Percentiles rank a stretch among this genome's conserved stretches.
Evolutionary conservation across 2,797 vertebrate species (phyloP).

Genomic region (Phataginus tetradactyla): DNA sequence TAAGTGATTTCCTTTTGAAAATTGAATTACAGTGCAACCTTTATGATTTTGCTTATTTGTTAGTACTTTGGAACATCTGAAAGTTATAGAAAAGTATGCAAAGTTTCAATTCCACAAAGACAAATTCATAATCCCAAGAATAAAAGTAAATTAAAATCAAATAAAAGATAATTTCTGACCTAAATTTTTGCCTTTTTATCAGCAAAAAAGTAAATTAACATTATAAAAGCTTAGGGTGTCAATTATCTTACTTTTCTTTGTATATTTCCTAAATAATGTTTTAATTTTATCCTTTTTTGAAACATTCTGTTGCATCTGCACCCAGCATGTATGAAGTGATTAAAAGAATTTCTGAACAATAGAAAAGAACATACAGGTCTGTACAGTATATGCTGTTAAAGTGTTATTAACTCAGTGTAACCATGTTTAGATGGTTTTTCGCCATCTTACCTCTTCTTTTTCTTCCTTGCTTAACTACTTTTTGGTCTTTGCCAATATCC

Average conservation of each 20-base stretch:
- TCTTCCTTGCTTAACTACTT: not conserved
- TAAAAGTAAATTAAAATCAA: not conserved
- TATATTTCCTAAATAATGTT: not conserved
- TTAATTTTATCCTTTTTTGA: not conserved
- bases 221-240: not conserved
- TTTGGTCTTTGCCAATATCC: not conserved
- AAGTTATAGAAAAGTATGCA: not conserved
- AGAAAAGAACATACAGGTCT: not conserved
- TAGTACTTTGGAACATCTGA: not conserved
- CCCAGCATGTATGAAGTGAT: not conserved
- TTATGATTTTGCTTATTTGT: not conserved
- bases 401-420: not conserved
- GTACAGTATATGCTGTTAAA: not conserved
- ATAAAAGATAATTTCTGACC: not conserved
- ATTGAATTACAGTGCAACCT: not conserved
- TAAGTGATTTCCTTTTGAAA: slow-evolving; percentile 17
- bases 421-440: not conserved
- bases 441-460: not conserved
- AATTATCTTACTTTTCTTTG: not conserved
- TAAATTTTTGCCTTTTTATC: not conserved
- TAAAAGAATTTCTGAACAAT: not conserved
- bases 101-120: not conserved
- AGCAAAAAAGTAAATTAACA: not conserved
- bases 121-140: not conserved
- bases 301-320: not conserved